Conservation (phyloP, 1,140 invertebrate species). For the Trichonephila clavipes region DNA sequence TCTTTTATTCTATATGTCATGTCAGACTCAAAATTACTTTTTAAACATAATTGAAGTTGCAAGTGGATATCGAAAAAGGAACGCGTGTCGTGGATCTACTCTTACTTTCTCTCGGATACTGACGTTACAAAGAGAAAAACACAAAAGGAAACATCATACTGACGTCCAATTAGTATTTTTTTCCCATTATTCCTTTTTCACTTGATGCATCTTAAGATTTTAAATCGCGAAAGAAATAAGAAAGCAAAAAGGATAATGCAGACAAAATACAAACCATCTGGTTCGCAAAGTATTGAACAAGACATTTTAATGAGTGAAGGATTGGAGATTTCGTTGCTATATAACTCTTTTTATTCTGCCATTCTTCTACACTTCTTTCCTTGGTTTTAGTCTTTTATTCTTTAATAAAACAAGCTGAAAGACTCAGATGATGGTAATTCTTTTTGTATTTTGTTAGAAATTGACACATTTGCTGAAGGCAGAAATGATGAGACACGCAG, state of each 20-base stretch:
- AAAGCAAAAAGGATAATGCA: slow-evolving; percentile 19
- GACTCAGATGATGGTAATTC: neutral
- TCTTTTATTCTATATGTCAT: neutral
- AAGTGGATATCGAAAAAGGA: neutral
- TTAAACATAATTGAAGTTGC: slow-evolving; percentile 1
- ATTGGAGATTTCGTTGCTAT: neutral
- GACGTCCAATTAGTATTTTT: slow-evolving; percentile 48
- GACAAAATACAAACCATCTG: slow-evolving; percentile 34
- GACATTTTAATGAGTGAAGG: slow-evolving; percentile 42
- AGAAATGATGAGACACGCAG: neutral
- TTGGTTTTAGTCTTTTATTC: neutral
- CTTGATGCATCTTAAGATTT: neutral
- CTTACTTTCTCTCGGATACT: neutral
- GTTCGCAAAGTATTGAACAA: slow-evolving; percentile 35
- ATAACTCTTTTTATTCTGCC: neutral
- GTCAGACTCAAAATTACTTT: neutral
- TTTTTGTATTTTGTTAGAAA: slow-evolving; percentile 2
- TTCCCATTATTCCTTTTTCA: neutral
- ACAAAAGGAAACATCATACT: neutral
- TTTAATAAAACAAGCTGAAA: neutral
- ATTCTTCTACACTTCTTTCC: neutral
- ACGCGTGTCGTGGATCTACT: neutral
- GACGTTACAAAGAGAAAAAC: neutral
- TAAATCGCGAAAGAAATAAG: neutral
- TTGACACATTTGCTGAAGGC: neutral